A percentile compares a stretch with the other conserved stretches of the same genome.
Conservation (phyloP, 2,888 invertebrate genomes). For the Anorthoa munda region DNA sequence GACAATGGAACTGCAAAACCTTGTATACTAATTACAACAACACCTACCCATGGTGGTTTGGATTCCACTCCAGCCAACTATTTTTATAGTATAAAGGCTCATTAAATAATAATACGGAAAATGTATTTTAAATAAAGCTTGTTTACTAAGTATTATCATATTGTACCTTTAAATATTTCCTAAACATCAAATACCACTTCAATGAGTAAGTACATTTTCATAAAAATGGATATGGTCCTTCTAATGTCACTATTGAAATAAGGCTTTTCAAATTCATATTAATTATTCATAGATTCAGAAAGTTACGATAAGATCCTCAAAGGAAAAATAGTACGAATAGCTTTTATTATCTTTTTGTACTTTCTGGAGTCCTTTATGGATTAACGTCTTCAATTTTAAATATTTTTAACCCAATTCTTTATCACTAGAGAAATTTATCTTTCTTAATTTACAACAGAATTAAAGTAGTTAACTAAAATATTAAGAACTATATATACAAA, state of each 20-base stretch:
- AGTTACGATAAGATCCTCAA: conserved; percentile 9
- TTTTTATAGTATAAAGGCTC: neutral
- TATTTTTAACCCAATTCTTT: neutral
- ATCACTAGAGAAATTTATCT: neutral
- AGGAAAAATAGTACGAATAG: neutral
- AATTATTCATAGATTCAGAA: conserved; percentile 32
- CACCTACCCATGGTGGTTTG: neutral
- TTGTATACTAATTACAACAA: neutral
- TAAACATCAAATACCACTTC: conserved; percentile 8
- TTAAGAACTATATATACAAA: no score
- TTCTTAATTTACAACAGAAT: no score
- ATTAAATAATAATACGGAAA: neutral
- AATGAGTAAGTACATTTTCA: conserved; percentile 8
- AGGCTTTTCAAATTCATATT: conserved; percentile 22
- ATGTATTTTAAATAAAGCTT: neutral
- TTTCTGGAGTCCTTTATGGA: conserved; percentile 7
- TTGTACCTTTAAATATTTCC: neutral
- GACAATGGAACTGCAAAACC: neutral
- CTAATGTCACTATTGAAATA: neutral
- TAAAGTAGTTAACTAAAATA: no score
- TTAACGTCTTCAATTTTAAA: conserved; percentile 8
- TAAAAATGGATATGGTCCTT: conserved; percentile 5
- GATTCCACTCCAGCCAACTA: neutral
- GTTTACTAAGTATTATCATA: neutral
- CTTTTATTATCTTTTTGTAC: conserved; percentile 3